These are phyloP conservation scores for Lamellibrachia luymesi DNA, from an alignment of 1,140 invertebrate genomes.

Conservation along the genomic window DNA sequence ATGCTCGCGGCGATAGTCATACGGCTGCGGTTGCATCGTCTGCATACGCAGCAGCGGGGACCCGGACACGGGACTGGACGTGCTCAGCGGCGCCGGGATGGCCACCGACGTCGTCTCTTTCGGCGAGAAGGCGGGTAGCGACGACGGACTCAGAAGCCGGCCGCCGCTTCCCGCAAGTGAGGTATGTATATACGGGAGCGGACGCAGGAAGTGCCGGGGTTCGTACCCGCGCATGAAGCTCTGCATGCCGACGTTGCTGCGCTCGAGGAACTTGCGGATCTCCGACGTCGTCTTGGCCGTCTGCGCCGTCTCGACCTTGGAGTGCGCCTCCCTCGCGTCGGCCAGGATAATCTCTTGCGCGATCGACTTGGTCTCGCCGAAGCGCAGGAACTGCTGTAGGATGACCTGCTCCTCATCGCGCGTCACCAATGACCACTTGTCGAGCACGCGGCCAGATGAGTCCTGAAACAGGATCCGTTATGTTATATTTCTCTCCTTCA, in stretches of 20 bases:
- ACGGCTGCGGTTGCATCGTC: slow-evolving; percentile 88
- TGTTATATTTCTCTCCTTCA: too few relatives aligned
- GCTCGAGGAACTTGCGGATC: slow-evolving; percentile 64
- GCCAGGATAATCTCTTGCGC: slow-evolving; percentile 76
- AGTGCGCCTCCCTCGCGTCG: slow-evolving; percentile 45
- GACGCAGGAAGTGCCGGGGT: slow-evolving; percentile 57
- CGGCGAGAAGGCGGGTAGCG: slow-evolving; percentile 11
- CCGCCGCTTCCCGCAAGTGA: slow-evolving; percentile 19
- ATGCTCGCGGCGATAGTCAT: slow-evolving; percentile 80
- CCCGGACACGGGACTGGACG: slow-evolving; percentile 43
- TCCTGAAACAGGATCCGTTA: slow-evolving; percentile 50
- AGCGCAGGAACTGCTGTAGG: slow-evolving; percentile 81
- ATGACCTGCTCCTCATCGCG: slow-evolving; percentile 82
- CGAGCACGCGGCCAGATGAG: slow-evolving; percentile 68
- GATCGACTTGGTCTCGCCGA: slow-evolving; percentile 78
- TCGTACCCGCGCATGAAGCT: slow-evolving; percentile 38
- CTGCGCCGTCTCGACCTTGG: not conserved
- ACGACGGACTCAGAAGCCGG: not conserved
- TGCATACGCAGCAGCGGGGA: slow-evolving; percentile 85
- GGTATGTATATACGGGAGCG: slow-evolving; percentile 50
- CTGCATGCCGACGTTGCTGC: slow-evolving; percentile 54
- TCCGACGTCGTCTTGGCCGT: slow-evolving; percentile 58
- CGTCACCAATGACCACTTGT: slow-evolving; percentile 79
- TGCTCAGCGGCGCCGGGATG: slow-evolving; percentile 35
- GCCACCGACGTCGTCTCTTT: not conserved